These are phyloP conservation scores for Congeria kusceri DNA, from an alignment of 2,888 invertebrate genomes.

Conservation along the genomic window DNA sequence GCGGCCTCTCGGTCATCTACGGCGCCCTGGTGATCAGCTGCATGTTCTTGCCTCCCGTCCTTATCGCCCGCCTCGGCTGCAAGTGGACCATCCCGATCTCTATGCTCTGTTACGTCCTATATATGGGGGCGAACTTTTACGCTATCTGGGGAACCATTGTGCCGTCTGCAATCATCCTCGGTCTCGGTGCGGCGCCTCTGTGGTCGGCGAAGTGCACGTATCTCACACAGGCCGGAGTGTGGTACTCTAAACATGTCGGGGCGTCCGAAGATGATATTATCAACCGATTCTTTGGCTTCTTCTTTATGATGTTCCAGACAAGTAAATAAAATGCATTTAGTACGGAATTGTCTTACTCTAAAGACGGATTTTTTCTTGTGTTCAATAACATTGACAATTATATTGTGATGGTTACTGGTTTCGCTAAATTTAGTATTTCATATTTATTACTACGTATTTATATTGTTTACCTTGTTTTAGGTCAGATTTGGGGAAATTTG, in stretches of 20 bases:
- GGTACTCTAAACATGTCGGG: conserved; percentile 93
- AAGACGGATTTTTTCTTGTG: no score
- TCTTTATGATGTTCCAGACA: conserved; percentile 98
- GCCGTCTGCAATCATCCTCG: conserved; percentile 94
- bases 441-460: no score
- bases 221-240: conserved; percentile 92
- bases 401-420: no score
- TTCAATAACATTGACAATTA: no score
- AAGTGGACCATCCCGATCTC: conserved; percentile 98
- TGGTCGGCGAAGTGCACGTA: conserved; percentile 99
- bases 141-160: conserved; percentile 92
- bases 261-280: conserved; percentile 95
- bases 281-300: conserved; percentile 98
- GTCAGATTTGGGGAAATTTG: conserved; percentile 95
- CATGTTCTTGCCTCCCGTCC: conserved; percentile 90
- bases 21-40: conserved; percentile 97
- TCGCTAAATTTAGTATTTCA: no score
- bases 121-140: conserved; percentile 97
- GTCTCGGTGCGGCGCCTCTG: conserved; percentile 97
- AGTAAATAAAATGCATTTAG: conserved; percentile 88
- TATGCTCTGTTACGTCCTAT: conserved; percentile 96
- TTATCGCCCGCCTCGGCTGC: conserved; percentile 90
- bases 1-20: conserved; percentile 95
- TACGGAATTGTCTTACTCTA: no score
- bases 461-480: conserved; percentile 86